These are phyloP conservation scores for Camponotus floridanus DNA, from an alignment of 1,140 invertebrate genomes.

Conservation along the genomic window DNA sequence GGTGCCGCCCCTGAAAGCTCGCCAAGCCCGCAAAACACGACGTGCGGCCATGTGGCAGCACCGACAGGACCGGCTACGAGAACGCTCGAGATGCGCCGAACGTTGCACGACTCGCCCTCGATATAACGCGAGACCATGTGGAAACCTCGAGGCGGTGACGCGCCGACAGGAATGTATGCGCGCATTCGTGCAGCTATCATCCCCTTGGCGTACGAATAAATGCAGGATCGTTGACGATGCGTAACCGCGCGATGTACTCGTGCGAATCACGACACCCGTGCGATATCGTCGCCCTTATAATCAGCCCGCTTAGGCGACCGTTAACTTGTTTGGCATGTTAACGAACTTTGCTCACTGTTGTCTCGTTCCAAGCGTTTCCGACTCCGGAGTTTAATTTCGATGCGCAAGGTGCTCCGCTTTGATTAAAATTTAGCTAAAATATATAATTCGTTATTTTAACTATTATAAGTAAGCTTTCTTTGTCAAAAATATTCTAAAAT, in stretches of 20 bases:
- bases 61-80: constrained; percentile 77
- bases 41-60: constrained; percentile 81
- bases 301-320: not conserved
- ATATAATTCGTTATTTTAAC: not conserved
- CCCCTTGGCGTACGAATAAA: constrained; percentile 1
- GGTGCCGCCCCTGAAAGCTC: constrained; percentile 75
- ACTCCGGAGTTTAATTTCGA: not conserved
- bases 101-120: constrained; percentile 49
- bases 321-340: constrained; percentile 17
- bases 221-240: constrained; percentile 7
- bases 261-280: constrained; percentile 3
- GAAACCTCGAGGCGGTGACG: constrained; percentile 74
- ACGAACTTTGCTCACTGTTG: not conserved
- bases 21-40: constrained; percentile 74
- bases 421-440: not conserved
- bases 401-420: not conserved
- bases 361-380: not conserved
- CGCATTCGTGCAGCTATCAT: not conserved
- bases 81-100: constrained; percentile 60
- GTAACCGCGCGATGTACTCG: not conserved
- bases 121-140: constrained; percentile 76
- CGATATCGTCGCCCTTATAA: not conserved
- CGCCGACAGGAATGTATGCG: constrained; percentile 61
- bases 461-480: not conserved
- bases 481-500: not conserved